A percentile compares a stretch with the other conserved stretches of the same genome.
Conservation (phyloP, 2,797 vertebrate genomes). For the Natrix natrix region DNA sequence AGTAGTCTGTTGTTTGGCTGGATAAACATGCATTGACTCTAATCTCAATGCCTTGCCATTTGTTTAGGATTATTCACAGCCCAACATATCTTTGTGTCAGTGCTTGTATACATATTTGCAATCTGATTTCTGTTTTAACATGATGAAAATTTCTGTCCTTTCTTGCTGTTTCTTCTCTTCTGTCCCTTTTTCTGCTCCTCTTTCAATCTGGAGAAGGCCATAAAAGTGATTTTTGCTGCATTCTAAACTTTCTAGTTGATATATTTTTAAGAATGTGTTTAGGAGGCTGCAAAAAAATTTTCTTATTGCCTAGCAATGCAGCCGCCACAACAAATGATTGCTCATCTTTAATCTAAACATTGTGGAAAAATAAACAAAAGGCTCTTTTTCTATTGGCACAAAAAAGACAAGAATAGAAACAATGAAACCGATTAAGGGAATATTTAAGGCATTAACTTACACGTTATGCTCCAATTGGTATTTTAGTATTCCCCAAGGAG, state of each 20-base stretch:
- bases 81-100: background rate
- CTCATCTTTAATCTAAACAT: background rate
- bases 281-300: background rate
- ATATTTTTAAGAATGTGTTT: background rate
- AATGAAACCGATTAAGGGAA: background rate
- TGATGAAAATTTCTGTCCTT: background rate
- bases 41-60: background rate
- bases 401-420: background rate
- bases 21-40: background rate
- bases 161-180: background rate
- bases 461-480: slow-evolving; percentile 67
- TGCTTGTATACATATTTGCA: background rate
- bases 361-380: slow-evolving; percentile 4
- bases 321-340: background rate
- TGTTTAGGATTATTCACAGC: background rate
- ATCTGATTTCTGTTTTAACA: background rate
- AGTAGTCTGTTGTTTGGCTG: background rate
- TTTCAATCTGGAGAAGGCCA: background rate
- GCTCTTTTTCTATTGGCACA: background rate
- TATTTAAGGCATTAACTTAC: slow-evolving; percentile 58
- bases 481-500: slow-evolving; percentile 69
- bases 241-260: background rate
- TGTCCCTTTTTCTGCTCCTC: background rate
- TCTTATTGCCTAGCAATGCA: background rate
- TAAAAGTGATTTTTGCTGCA: background rate